A percentile compares a stretch with the other conserved stretches of the same genome.
These are phyloP conservation scores for Temnothorax rugatulus DNA, from an alignment of 2,888 invertebrate species.

Conservation along the genomic window DNA sequence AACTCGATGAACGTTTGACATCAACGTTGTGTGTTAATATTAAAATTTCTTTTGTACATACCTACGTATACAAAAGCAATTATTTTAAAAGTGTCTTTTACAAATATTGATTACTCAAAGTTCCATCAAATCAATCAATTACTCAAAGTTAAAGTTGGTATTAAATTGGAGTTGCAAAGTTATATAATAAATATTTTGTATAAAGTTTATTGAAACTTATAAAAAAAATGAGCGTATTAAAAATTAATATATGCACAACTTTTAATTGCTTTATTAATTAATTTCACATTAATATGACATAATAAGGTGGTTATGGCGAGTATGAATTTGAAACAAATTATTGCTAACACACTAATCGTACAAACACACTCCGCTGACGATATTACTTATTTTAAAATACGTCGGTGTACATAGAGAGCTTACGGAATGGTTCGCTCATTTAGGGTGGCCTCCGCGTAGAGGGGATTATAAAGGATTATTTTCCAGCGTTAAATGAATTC, in stretches of 20 bases:
- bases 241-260: not conserved
- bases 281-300: not conserved
- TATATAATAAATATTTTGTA: not conserved
- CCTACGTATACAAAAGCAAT: not conserved
- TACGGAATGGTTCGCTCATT: conserved; percentile 45
- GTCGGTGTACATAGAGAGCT: conserved; percentile 41
- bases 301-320: not conserved
- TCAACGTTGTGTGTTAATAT: not conserved
- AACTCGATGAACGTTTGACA: not conserved
- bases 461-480: conserved; percentile 70
- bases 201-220: not conserved
- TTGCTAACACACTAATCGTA: conserved; percentile 34
- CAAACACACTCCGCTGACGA: conserved; percentile 22
- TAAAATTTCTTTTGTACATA: not conserved
- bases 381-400: conserved; percentile 56
- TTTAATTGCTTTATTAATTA: conserved; percentile 10
- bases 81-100: not conserved
- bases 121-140: not conserved
- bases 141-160: not conserved
- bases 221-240: not conserved
- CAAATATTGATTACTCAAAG: not conserved
- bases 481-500: conserved; percentile 69
- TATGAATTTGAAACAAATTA: conserved; percentile 28
- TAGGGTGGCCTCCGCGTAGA: conserved; percentile 34
- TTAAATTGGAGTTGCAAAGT: not conserved